Base-by-base conservation (phyloP, 53 echinoderm and acorn worm genomes). In the Echinarachnius parma region DNA sequence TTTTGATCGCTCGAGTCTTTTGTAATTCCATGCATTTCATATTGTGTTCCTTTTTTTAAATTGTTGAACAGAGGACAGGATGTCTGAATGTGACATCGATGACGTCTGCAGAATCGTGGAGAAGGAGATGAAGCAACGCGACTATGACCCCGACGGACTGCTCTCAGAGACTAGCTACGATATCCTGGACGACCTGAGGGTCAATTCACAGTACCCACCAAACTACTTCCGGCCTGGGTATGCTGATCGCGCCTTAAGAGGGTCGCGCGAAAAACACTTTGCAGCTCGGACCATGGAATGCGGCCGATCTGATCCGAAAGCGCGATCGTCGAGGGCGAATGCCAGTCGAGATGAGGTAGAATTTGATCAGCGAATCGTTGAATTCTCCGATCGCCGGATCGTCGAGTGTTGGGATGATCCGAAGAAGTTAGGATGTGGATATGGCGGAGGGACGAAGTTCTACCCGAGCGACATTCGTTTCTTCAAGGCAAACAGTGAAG, bases 121-220 rank as follows among this genome's bases (percentile, higher is more conserved):
- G 14, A 52, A 25, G 14, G 74, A 72, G n/a, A 28, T 72, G 0
- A 10, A 42, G 14, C 74, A 57, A 25, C 2, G 24, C 28, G 74
- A 72, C 28, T 37, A 56, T 28, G 27, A 19, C 29, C 30, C 74
- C 13, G 57, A 57, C 57, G 57, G 55, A n/a, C 35, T 72, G 27
- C 74, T 72, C 28, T 26, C 39, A 1, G 74, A 72, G 1, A 28
- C 34, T 57, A 57, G 39, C 8, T 72, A 36, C 74, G 57, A 57
- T 15, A 46, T 72, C 23, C 45, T 72, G 4, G 74, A 72, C 18
- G 57, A 57, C 56, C 57, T 72, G 1, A 37, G 28, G 8, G 28
- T 54, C 36, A 55, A 72, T 29, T 36, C 74, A 15, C 30, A 56
- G 44, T 72, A 72, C 25, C 74, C 74, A 23, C 74, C 74, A 20